phyloP scores from a whole-genome alignment of 2,113 vertebrate genomes.

The Boulengeromyrus knoepffleri region DNA sequence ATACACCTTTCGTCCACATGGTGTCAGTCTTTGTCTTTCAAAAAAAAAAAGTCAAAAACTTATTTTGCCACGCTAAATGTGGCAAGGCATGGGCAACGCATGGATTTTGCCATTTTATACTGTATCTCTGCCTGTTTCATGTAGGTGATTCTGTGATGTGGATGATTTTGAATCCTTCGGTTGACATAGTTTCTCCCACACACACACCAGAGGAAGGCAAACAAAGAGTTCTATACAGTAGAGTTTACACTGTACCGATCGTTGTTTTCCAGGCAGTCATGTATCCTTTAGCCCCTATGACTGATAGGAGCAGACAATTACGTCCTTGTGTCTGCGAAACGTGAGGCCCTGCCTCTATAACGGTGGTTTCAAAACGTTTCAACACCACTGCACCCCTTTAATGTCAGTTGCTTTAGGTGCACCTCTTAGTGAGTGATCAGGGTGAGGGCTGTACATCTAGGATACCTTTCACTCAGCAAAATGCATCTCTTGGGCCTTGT shows the following conservation, averaged over 20 bases:
- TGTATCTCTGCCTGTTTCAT: conserved; percentile 30
- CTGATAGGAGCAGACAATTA: conserved; percentile 45
- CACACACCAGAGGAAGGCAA: conserved; percentile 12
- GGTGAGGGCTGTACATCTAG: background rate
- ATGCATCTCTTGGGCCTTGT: background rate
- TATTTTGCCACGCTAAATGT: too few species aligned
- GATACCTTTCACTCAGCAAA: background rate
- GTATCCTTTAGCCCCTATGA: conserved; percentile 29
- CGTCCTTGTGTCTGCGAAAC: conserved; percentile 28
- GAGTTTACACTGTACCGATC: conserved; percentile 18
- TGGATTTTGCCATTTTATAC: conserved; percentile 16
- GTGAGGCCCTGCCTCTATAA: conserved; percentile 6
- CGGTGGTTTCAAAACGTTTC: background rate
- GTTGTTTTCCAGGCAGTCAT: conserved; percentile 28
- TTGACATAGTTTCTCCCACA: conserved; percentile 15
- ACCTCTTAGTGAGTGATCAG: background rate
- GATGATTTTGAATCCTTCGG: conserved; percentile 22
- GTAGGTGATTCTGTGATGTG: conserved; percentile 23
- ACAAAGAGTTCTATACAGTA: conserved; percentile 22
- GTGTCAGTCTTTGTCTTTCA: conserved; percentile 55
- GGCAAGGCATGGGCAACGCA: background rate
- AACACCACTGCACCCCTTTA: background rate
- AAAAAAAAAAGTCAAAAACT: background rate
- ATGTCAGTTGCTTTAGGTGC: background rate
- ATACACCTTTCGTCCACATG: conserved; percentile 41